Percentiles rank a stretch among this genome's conserved stretches.
phyloP scores from a whole-genome alignment of 2,113 vertebrate species.

The human region GRCh38 chr17:29760501-29761000 shows the following conservation, averaged over 20 bases:
- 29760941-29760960: neutral
- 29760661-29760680: neutral
- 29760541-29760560: neutral
- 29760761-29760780: neutral
- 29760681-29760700: slow-evolving; percentile 23
- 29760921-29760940: neutral
- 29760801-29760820: neutral
- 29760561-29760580: neutral
- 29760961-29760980: neutral
- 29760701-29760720: slow-evolving; percentile 20
- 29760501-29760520: neutral
- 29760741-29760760: neutral
- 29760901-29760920: neutral
- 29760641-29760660: slow-evolving; percentile 28
- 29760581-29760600: neutral
- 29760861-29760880: neutral
- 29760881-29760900: slow-evolving; percentile 27
- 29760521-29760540: slow-evolving; percentile 33
- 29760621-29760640: slow-evolving; percentile 7
- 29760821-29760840: neutral
- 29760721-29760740: slow-evolving; percentile 42
- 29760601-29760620: neutral
- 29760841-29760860: slow-evolving; percentile 41
- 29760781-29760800: neutral
- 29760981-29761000: neutral